phyloP scores from a whole-genome alignment of 2,113 vertebrate genomes.

The Ia io region DNA sequence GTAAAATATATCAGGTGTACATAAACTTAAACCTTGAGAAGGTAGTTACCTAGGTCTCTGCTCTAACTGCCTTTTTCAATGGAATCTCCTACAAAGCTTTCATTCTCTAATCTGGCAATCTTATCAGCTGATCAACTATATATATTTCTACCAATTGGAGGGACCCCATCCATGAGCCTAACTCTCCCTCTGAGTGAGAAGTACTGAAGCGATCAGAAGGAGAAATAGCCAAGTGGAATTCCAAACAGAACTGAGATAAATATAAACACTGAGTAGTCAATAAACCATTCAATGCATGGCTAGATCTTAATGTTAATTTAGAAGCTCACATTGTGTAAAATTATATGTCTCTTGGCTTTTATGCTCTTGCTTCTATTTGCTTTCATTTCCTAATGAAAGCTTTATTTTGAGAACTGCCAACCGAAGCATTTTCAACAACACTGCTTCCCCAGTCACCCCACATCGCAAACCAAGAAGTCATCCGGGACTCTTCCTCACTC shows the following conservation, averaged over 20 bases:
- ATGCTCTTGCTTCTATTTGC: neutral
- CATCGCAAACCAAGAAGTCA: neutral
- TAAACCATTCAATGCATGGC: neutral
- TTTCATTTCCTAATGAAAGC: neutral
- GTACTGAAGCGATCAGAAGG: neutral
- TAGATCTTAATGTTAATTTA: neutral
- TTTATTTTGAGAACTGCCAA: neutral
- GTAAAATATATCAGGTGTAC: neutral
- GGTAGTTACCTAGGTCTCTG: neutral
- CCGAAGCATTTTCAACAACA: neutral
- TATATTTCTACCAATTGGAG: neutral
- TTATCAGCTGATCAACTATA: neutral
- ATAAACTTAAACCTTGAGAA: neutral
- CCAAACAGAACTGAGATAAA: neutral
- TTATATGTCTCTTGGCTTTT: neutral
- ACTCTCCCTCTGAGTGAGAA: neutral
- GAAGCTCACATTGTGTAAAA: neutral
- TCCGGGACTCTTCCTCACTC: neutral
- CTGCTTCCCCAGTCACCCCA: neutral
- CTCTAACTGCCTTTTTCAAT: neutral
- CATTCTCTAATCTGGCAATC: neutral
- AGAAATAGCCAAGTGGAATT: neutral
- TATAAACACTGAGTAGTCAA: neutral
- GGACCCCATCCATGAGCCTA: neutral
- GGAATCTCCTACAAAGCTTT: neutral